Evolutionary conservation across 2,888 invertebrate species (phyloP).

Genomic region (Pollenia amentaria): DNA sequence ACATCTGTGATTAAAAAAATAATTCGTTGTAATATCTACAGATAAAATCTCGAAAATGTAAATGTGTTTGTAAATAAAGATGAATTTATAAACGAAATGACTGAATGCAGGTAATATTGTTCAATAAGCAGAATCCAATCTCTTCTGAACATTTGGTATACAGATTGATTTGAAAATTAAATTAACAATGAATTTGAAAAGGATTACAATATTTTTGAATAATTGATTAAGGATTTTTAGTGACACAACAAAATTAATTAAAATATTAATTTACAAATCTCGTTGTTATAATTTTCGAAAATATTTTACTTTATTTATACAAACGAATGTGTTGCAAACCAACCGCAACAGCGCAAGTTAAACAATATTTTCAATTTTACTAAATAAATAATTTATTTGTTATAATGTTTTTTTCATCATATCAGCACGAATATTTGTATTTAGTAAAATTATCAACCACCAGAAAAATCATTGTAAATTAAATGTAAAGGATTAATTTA

Average conservation of each 20-base stretch:
- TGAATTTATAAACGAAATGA: too few relatives aligned
- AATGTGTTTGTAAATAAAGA: too few relatives aligned
- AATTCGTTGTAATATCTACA: too few relatives aligned
- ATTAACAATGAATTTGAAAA: not conserved
- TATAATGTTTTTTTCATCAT: not conserved
- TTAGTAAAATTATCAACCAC: not conserved
- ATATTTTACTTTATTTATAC: constrained; percentile 1
- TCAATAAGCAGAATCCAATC: too few relatives aligned
- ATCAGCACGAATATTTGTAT: not conserved
- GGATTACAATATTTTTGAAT: not conserved
- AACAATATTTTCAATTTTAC: constrained; percentile 35
- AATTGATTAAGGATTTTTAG: not conserved
- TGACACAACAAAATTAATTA: not conserved
- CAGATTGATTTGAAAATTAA: not conserved
- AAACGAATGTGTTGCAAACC: constrained; percentile 22
- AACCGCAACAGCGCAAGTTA: constrained; percentile 42
- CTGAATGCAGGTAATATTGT: too few relatives aligned
- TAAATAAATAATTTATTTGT: constrained; percentile 36
- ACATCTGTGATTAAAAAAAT: too few relatives aligned
- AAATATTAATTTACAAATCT: not conserved
- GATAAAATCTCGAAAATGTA: too few relatives aligned
- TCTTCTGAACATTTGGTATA: not conserved
- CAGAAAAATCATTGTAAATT: constrained; percentile 6
- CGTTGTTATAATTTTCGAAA: not conserved
- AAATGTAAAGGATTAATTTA: not conserved